Evolutionary conservation across 1,140 invertebrate species (phyloP), one percentile per base, ranked within the genome.

Genomic region (Muscidifurax raptorellus): DNA sequence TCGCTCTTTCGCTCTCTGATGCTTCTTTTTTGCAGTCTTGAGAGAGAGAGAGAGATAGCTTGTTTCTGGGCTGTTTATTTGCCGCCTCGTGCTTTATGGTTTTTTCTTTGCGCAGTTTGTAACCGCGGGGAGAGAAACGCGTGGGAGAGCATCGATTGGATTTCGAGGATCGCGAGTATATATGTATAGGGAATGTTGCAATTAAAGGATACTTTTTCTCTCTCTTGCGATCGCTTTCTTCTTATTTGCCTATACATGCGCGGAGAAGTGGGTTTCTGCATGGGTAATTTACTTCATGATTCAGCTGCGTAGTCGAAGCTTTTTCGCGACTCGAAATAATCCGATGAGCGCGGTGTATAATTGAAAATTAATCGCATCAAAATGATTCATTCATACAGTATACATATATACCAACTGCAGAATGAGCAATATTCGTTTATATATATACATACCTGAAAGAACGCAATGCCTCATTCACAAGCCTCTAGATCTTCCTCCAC

Each of bases 81-180:
- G 36, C 64, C 10, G 2, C 22, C 18, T 72, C 36, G n/a, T n/a
- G 22, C 30, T 74, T 44, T 81, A n/a, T 59, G 66, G 15, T 69
- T 67, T 10, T 67, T 86, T 85, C 64, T 15, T 85, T 30, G 18
- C 25, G n/a, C 18, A 13, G 13, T 6, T 52, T 36, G 69, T 32
- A n/a, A 59, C 78, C 32, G 32, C 40, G 82, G 72, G 75, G 15
- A 59, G 13, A 59, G 13, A 15, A 64, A 79, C 69, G 69, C 80
- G 67, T 77, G 77, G 83, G 30, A 82, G 30, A 74, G 83, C 86
- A 82, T 87, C 84, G 85, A 86, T 83, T 85, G 15, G 52, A 88
- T 76, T 83, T 87, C 82, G 82, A 59, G 25, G 78, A 85, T 86
- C 86, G n/a, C 44, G 12, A 25, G n/a, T n/a, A n/a, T n/a, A n/a